Percentiles rank a stretch among this genome's conserved stretches.
These are phyloP conservation scores for Disparrhopalites patrizii DNA, from an alignment of 2,888 invertebrate species.

Conservation along the genomic window DNA sequence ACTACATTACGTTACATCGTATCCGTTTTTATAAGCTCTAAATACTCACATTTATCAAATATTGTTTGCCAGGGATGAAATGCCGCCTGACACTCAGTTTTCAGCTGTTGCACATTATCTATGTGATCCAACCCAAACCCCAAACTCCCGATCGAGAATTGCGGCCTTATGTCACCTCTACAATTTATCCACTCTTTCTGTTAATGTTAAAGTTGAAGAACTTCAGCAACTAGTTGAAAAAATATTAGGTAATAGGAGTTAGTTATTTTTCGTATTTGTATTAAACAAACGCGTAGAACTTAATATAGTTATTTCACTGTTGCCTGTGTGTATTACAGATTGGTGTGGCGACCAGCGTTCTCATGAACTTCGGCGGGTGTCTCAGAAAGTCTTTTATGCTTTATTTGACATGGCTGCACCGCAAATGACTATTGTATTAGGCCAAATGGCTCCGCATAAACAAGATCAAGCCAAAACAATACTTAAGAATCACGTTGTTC, in stretches of 20 bases:
- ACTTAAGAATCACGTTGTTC: constrained; percentile 40
- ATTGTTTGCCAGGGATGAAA: constrained; percentile 55
- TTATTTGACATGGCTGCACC: constrained; percentile 48
- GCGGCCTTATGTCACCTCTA: constrained; percentile 55
- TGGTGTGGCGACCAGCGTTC: constrained; percentile 47
- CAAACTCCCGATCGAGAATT: constrained; percentile 63
- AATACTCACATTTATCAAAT: not conserved
- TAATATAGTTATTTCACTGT: not conserved
- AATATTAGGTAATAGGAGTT: constrained; percentile 37
- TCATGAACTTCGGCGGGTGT: constrained; percentile 44
- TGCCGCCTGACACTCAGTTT: constrained; percentile 61
- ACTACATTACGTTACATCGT: constrained; percentile 3
- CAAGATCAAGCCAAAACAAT: constrained; percentile 47
- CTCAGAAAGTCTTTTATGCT: constrained; percentile 47
- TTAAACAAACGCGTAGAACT: not conserved
- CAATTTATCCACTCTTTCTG: constrained; percentile 40
- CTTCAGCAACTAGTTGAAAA: constrained; percentile 44
- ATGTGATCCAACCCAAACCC: constrained; percentile 88
- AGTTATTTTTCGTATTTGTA: not conserved
- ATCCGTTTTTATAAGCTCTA: not conserved
- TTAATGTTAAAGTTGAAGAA: constrained; percentile 44
- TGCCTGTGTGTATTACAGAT: constrained; percentile 36
- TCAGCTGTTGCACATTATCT: constrained; percentile 67
- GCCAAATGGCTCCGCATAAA: constrained; percentile 43
- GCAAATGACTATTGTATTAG: constrained; percentile 47